Percentiles rank a stretch among this genome's conserved stretches.
These are phyloP conservation scores for Koerneria pararmatus DNA, from an alignment of 2,888 invertebrate genomes.

Conservation along the genomic window DNA sequence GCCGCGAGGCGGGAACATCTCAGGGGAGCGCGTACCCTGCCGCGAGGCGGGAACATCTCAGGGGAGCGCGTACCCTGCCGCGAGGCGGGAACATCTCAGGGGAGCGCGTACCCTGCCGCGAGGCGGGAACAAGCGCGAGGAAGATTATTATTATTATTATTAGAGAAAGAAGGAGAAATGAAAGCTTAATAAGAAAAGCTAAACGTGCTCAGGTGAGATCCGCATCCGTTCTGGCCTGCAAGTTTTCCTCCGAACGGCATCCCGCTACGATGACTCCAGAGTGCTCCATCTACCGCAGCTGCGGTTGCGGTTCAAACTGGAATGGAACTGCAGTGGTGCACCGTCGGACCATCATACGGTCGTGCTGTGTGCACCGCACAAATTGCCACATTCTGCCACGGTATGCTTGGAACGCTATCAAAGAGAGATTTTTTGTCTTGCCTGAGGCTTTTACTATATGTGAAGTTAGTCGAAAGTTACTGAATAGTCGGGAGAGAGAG, in stretches of 20 bases:
- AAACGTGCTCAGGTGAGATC: conserved; percentile 36
- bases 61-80: too few relatives aligned
- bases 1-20: too few relatives aligned
- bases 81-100: background rate
- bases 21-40: too few relatives aligned
- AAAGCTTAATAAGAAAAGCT: background rate
- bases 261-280: conserved; percentile 96
- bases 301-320: conserved; percentile 61
- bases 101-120: background rate
- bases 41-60: too few relatives aligned
- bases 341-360: conserved; percentile 92
- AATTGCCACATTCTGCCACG: conserved; percentile 90
- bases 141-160: background rate
- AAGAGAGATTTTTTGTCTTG: too few relatives aligned
- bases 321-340: conserved; percentile 76
- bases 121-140: background rate
- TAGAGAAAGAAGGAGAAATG: background rate
- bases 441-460: too few relatives aligned
- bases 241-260: conserved; percentile 90
- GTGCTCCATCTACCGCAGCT: conserved; percentile 85
- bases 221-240: conserved; percentile 82
- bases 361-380: conserved; percentile 89
- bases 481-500: too few relatives aligned
- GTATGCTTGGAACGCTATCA: too few relatives aligned
- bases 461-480: too few relatives aligned